Conservation (phyloP, 1,140 invertebrate genomes). For the Trissolcus basalis region DNA sequence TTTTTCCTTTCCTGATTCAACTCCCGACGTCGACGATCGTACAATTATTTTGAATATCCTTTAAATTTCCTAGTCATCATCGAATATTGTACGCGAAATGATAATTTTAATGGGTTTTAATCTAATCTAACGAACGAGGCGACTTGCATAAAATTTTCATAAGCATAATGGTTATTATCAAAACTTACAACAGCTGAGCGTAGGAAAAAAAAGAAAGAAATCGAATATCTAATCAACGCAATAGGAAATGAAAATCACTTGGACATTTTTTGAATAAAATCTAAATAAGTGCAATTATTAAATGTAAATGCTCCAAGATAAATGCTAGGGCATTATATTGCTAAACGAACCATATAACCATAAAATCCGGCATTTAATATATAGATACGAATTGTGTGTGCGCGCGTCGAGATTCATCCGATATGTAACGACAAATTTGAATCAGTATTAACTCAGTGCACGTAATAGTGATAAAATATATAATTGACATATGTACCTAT, state of each 20-base stretch:
- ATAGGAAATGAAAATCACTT: slow-evolving; percentile 6
- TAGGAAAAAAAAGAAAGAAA: too few relatives aligned
- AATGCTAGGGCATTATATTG: slow-evolving; percentile 32
- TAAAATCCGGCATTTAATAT: slow-evolving; percentile 4
- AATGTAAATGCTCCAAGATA: slow-evolving; percentile 34
- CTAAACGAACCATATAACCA: slow-evolving; percentile 13
- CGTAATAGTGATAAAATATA: slow-evolving; percentile 53
- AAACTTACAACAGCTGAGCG: too few relatives aligned
- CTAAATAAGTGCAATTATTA: slow-evolving; percentile 55
- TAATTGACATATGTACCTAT: slow-evolving; percentile 52
- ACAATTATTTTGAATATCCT: too few relatives aligned
- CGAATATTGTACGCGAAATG: too few relatives aligned
- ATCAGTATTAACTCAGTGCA: slow-evolving; percentile 59
- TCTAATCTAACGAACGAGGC: too few relatives aligned
- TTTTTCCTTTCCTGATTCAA: too few relatives aligned
- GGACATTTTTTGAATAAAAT: slow-evolving; percentile 10
- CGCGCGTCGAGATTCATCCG: slow-evolving; percentile 40
- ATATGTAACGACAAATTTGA: slow-evolving; percentile 49
- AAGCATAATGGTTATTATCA: too few relatives aligned
- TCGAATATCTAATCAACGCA: too few relatives aligned
- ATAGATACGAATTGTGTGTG: slow-evolving; percentile 20
- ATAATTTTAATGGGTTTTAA: too few relatives aligned
- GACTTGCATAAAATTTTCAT: too few relatives aligned
- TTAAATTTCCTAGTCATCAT: too few relatives aligned
- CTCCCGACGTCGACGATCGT: too few relatives aligned